Conservation (phyloP, 2,113 vertebrate genomes). For the Camelus bactrianus region DNA sequence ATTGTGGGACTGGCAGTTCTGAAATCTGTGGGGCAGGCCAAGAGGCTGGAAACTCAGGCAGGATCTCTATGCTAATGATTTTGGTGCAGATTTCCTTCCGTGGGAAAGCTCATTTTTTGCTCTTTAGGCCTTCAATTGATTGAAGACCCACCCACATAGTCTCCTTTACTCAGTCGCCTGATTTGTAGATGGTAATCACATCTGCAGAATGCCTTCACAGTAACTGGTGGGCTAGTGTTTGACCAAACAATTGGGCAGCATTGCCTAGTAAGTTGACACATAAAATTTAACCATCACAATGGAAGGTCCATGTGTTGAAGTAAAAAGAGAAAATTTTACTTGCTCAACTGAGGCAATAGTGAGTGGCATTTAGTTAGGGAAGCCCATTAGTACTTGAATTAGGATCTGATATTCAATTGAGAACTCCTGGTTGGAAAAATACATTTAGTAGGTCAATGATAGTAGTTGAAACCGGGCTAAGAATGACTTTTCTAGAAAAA, state of each 20-base stretch:
- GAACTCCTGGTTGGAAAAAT: not conserved
- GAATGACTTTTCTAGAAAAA: slow-evolving; percentile 16
- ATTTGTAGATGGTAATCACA: not conserved
- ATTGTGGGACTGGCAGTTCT: not conserved
- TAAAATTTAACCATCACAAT: not conserved
- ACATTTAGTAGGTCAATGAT: not conserved
- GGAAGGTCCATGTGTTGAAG: not conserved
- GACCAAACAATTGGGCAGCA: not conserved
- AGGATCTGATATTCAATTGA: not conserved
- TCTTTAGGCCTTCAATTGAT: not conserved
- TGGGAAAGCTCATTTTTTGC: not conserved
- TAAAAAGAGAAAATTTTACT: not conserved
- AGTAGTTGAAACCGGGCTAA: not conserved
- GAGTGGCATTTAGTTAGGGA: not conserved
- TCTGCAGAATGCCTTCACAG: not conserved
- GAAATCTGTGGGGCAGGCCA: not conserved
- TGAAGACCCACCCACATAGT: not conserved
- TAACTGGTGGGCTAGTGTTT: not conserved
- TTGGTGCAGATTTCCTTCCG: not conserved
- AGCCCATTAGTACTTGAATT: not conserved
- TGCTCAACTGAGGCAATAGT: not conserved
- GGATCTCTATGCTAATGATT: not conserved
- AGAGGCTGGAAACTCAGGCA: not conserved
- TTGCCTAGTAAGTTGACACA: not conserved
- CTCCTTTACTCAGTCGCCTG: not conserved